Base-by-base conservation (phyloP, 2,797 vertebrate species). In the Urophycis tenuis region DNA sequence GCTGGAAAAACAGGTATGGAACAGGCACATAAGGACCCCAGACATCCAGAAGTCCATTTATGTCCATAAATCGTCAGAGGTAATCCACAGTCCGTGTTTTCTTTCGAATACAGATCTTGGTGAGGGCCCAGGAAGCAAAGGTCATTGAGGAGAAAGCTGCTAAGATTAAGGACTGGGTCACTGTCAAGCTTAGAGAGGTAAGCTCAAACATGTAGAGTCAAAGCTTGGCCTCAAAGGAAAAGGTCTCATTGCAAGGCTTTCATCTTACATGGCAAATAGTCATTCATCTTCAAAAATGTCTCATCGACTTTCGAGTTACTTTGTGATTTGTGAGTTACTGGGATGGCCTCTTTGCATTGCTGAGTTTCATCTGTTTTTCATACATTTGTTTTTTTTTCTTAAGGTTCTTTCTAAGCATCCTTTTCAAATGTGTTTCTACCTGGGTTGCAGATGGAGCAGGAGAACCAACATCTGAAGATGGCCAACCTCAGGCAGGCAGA, bases 91-190 rank as follows among this genome's bases (percentile, higher is more conserved):
- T 79, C 60, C 19, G 36, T 74, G 10, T 74, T 82, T 86, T 87
- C 72, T 87, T 82, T 88, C 17, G 76, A 86, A 82, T 80, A 19
- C 90, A 98, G 96, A 95, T 95, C 85, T 93, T 94, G 80, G 85
- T 95, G 86, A 94, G 96, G 90, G 94, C 94, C 36, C 94, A 98
- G 87, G 96, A 99, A 91, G 94, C 96, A 77, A 97, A 95, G 90
- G 90, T 91, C 53, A 94, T 99, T 87, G 96, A 98, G 89, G 96
- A 97, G 86, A 99, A 99, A 89, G 95, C 96, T 71, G 95, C 95
- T 64, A 97, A 96, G 93, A 98, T 99, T 91, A 99, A 98, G 91
- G 96, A 97, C 83, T 98, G 96, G 96, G 96, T 98, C 87, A 97
- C 95, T 0, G 85, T 95, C 60, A 99, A 97, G 86, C 91, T 99